Conservation (phyloP, 2,797 vertebrate genomes). For the Lycodopsis pacificus region DNA sequence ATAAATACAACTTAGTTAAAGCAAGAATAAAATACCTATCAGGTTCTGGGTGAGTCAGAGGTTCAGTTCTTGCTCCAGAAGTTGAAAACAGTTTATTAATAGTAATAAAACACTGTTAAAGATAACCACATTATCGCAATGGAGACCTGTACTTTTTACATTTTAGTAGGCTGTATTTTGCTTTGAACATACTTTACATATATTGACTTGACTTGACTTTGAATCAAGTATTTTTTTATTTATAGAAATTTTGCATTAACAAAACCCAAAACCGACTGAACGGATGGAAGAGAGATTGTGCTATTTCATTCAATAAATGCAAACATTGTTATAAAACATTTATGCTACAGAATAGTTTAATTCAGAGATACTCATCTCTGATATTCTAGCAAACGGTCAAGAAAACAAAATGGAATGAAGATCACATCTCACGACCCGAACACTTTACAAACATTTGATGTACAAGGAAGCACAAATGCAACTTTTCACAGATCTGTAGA, state of each 20-base stretch:
- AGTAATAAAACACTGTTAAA: background rate
- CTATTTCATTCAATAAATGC: slow-evolving; percentile 54
- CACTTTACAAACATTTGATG: slow-evolving; percentile 47
- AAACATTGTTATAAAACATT: slow-evolving; percentile 51
- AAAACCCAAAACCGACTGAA: slow-evolving; percentile 21
- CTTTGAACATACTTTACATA: background rate
- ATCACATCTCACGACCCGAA: slow-evolving; percentile 39
- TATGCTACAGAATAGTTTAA: slow-evolving; percentile 51
- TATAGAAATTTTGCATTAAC: slow-evolving; percentile 1
- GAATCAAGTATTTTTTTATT: background rate
- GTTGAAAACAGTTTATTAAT: background rate
- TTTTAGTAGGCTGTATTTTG: background rate
- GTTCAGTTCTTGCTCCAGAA: too few species aligned
- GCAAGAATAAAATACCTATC: too few species aligned
- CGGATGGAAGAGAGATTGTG: slow-evolving; percentile 21
- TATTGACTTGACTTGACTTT: background rate
- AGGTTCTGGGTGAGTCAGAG: too few species aligned
- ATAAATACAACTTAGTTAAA: too few species aligned
- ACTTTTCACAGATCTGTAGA: slow-evolving; percentile 77
- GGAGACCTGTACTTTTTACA: background rate
- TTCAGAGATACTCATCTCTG: slow-evolving; percentile 49
- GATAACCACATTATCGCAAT: background rate
- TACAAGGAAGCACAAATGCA: slow-evolving; percentile 58
- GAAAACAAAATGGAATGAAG: slow-evolving; percentile 46
- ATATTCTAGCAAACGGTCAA: slow-evolving; percentile 40